Percentiles rank a stretch among this genome's conserved stretches.
phyloP scores from a whole-genome alignment of 92 coral and sea anemone species.

The Bergia sp. region DNA sequence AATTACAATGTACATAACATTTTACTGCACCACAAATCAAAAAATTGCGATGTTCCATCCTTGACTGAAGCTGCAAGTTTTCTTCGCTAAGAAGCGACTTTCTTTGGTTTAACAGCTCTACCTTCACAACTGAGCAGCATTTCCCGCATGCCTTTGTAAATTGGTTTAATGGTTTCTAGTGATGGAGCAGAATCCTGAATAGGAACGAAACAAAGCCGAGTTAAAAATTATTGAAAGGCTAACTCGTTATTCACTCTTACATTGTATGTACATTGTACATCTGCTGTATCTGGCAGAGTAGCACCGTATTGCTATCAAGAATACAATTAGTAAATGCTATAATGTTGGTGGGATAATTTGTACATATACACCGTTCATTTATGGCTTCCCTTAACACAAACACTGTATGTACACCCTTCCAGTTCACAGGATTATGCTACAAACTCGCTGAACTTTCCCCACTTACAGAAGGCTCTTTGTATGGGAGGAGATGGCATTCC shows the following conservation, averaged over 20 bases:
- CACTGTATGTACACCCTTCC: no score
- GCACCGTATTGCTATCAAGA: not conserved
- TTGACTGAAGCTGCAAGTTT: not conserved
- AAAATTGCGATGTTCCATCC: not conserved
- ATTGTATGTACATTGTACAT: not conserved
- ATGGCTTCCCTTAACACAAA: no score
- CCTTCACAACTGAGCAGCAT: slow-evolving; percentile 7
- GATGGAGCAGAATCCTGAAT: slow-evolving; percentile 44
- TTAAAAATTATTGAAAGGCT: not conserved
- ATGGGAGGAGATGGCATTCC: no score
- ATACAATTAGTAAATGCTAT: no score
- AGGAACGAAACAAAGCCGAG: not conserved
- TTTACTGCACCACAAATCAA: no score
- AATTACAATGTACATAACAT: no score
- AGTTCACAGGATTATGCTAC: no score
- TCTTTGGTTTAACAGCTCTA: not conserved
- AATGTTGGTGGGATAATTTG: no score
- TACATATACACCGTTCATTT: no score
- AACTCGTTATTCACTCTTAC: no score
- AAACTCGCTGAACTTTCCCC: no score
- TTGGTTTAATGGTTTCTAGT: slow-evolving; percentile 53
- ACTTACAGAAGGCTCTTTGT: no score
- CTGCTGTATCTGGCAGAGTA: not conserved
- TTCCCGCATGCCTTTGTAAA: slow-evolving; percentile 45
- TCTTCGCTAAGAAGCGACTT: not conserved